These are phyloP conservation scores for Drosophila peninsularis DNA, from an alignment of 2,888 invertebrate species.

Conservation along the genomic window DNA sequence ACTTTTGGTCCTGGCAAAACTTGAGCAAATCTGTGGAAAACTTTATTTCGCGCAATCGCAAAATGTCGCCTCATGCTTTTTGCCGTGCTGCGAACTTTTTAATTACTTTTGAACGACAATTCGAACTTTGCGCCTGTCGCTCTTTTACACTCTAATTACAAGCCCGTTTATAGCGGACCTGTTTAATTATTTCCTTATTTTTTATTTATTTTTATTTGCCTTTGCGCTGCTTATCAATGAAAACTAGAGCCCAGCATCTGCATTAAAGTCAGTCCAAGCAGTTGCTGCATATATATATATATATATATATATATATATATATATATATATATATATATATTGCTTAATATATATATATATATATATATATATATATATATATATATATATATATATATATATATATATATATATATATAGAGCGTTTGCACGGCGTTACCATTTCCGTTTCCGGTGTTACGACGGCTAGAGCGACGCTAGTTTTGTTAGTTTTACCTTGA, in stretches of 20 bases:
- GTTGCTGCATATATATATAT: constrained; percentile 32
- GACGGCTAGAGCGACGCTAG: constrained; percentile 55
- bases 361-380: constrained; percentile 24
- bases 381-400: neutral
- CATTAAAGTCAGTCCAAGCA: constrained; percentile 44
- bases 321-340: constrained; percentile 30
- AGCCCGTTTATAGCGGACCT: constrained; percentile 57
- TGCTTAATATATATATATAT: constrained; percentile 29
- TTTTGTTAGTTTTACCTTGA: constrained; percentile 77
- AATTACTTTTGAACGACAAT: constrained; percentile 77
- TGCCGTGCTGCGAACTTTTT: constrained; percentile 67
- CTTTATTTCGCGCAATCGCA: constrained; percentile 56
- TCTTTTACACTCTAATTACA: constrained; percentile 69
- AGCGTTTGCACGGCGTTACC: constrained; percentile 56
- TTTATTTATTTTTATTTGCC: constrained; percentile 18
- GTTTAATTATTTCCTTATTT: constrained; percentile 16
- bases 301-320: constrained; percentile 27
- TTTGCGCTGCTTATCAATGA: constrained; percentile 61
- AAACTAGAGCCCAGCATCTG: constrained; percentile 37
- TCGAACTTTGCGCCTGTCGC: constrained; percentile 71
- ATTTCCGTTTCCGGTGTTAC: constrained; percentile 73
- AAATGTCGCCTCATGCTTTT: constrained; percentile 67
- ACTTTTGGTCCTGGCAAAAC: constrained; percentile 5
- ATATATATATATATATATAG: constrained; percentile 26
- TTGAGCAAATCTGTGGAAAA: constrained; percentile 46